Conservation (phyloP, 35 echinoderm and acorn worm genomes). For the Eucidaris tribuloides region DNA sequence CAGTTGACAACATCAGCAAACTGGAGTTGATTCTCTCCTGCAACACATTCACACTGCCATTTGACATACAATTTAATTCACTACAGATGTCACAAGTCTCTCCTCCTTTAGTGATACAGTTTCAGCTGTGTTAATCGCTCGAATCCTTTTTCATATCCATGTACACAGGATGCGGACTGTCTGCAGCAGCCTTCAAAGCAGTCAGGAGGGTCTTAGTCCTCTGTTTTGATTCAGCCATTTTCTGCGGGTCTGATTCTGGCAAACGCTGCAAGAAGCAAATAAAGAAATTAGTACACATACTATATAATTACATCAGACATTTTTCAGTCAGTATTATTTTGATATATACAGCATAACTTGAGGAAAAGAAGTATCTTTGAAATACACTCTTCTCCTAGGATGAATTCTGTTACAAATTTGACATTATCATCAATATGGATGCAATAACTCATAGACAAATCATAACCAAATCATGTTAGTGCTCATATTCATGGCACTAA, state of each 20-base stretch:
- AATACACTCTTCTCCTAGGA: too few relatives aligned
- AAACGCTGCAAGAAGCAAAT: neutral
- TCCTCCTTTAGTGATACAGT: too few relatives aligned
- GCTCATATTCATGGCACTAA: too few relatives aligned
- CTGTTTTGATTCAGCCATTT: conserved; percentile 15
- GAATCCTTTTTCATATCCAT: neutral
- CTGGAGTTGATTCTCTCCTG: too few relatives aligned
- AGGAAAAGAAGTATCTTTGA: too few relatives aligned
- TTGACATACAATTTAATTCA: too few relatives aligned
- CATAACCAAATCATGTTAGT: too few relatives aligned
- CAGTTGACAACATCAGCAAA: too few relatives aligned
- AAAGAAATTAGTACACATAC: neutral
- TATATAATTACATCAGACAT: neutral
- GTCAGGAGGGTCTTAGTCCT: conserved; percentile 4
- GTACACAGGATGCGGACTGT: conserved; percentile 8
- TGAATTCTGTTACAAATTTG: too few relatives aligned
- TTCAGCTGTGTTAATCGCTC: too few relatives aligned
- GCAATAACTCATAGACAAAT: neutral
- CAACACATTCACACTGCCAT: too few relatives aligned
- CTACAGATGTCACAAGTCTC: too few relatives aligned
- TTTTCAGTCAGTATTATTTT: neutral
- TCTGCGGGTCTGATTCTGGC: conserved; percentile 6
- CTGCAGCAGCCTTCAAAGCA: conserved; percentile 14
- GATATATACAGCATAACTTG: neutral
- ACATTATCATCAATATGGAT: neutral